Base-by-base conservation (phyloP, 2,797 vertebrate genomes). In the Decapterus maruadsi region DNA sequence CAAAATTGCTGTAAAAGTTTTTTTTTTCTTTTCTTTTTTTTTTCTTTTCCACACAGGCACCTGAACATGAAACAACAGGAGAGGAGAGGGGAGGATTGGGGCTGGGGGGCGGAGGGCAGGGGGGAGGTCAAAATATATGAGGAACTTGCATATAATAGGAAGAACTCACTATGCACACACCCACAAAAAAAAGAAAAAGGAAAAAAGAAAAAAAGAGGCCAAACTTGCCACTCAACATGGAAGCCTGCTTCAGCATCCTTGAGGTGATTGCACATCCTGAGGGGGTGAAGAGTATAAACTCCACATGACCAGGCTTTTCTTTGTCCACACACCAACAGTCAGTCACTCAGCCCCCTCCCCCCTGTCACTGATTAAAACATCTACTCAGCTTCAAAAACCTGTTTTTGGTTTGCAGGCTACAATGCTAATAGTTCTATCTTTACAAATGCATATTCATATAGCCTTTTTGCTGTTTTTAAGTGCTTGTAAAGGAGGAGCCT, bases 141-240 rank as follows among this genome's bases (percentile, higher is more conserved):
- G 81, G 79, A 87, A 89, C 84, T 94, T 94, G 93, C 93, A 94
- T 94, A 94, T 92, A 90, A 90, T 81, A 90, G 84, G 87, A 93
- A 92, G 82, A 92, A 89, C 76, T 81, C 19, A 16, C 87, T 82
- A 85, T 57, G 61, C 84, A 77, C 81, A 75, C 82, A 76, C 66
- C 59, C 82, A 77, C 68, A 16, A 73, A 72, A 73, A 72, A 46
- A 14, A 45, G 5, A 16, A 45, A 45, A 45, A 34, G 31, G 4
- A 45, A 45, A 16, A 45, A 46, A 17, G 7, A 46, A 6, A 46
- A 6, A 72, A 81, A 63, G 45, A 76, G 72, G 77, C 82, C 61
- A 9, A 77, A 64, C 88, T 81, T 67, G 55, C 77, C 81, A 77
- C 83, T 87, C 76, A 69, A 81, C 79, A 77, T 72, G 78, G 85